These are phyloP conservation scores for Sapayoa aenigma DNA, from an alignment of 2,113 vertebrate genomes.

Conservation along the genomic window DNA sequence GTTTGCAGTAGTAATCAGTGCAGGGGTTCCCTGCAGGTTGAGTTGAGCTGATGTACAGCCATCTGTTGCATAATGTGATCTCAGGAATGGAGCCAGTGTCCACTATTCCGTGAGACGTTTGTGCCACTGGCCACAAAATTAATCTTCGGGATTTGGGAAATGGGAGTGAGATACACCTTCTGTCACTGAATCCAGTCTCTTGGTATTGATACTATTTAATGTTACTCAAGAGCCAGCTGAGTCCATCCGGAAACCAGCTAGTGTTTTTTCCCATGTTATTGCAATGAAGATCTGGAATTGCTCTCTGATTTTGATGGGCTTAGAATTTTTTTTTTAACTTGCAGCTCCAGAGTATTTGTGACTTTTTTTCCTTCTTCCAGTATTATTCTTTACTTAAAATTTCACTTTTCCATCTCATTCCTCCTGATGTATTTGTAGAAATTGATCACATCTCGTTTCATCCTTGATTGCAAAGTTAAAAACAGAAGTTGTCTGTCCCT, in stretches of 20 bases:
- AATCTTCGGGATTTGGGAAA: background rate
- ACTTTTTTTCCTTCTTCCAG: background rate
- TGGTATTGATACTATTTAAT: background rate
- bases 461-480: background rate
- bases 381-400: background rate
- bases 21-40: background rate
- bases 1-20: background rate
- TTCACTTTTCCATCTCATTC: background rate
- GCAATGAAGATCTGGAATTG: background rate
- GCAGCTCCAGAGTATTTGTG: background rate
- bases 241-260: background rate
- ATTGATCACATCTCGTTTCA: background rate
- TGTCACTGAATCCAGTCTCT: background rate
- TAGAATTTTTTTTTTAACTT: background rate
- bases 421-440: background rate
- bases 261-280: background rate
- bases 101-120: background rate
- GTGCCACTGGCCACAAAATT: background rate
- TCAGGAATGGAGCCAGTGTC: background rate
- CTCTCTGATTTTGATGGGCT: background rate
- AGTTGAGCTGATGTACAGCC: background rate
- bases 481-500: background rate
- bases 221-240: background rate
- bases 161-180: background rate
- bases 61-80: background rate